phyloP scores from a whole-genome alignment of 2,797 vertebrate species.

The Alosa sapidissima region DNA sequence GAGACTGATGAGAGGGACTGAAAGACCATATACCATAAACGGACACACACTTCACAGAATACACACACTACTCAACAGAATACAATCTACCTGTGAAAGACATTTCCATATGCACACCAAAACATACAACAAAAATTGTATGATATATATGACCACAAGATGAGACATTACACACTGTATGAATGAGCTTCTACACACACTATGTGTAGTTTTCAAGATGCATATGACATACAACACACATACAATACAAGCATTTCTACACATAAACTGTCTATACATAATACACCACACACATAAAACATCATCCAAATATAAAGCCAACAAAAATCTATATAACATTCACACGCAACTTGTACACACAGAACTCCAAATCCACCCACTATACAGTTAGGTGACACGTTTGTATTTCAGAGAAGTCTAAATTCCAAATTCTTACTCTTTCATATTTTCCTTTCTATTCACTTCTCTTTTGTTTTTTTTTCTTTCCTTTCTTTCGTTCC shows the following conservation, averaged over 20 bases:
- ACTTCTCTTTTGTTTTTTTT: background rate
- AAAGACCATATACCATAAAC: background rate
- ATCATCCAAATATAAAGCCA: background rate
- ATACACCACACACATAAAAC: background rate
- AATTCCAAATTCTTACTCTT: background rate
- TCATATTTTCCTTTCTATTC: background rate
- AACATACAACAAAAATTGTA: too few species aligned
- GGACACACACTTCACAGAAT: background rate
- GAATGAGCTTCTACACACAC: too few species aligned
- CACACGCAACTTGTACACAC: background rate
- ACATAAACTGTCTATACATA: background rate
- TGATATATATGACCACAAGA: too few species aligned
- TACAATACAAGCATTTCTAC: too few species aligned
- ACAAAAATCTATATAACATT: background rate
- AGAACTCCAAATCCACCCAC: background rate
- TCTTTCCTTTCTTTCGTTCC: background rate
- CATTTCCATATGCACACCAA: background rate
- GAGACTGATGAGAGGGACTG: background rate
- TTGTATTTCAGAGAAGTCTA: background rate
- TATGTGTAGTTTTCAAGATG: too few species aligned
- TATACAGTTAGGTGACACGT: background rate
- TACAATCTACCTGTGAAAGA: background rate
- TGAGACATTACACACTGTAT: too few species aligned
- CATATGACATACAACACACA: background rate
- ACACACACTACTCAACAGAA: background rate